A percentile compares a stretch with the other conserved stretches of the same genome.
These are phyloP conservation scores for Danio kyathit DNA, from an alignment of 2,797 vertebrate genomes.

Conservation along the genomic window DNA sequence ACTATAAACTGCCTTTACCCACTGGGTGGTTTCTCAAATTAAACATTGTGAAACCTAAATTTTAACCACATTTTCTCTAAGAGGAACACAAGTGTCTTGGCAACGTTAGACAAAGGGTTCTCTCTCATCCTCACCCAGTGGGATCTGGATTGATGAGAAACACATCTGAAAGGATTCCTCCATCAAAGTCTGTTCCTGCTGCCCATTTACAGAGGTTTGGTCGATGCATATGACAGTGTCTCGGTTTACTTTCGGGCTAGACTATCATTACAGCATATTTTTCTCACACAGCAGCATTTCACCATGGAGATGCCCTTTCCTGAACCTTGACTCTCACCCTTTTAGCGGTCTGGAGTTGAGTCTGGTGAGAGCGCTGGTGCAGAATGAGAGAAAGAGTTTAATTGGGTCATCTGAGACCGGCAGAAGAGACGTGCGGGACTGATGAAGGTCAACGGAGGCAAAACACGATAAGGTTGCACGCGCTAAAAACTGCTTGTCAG, in stretches of 20 bases:
- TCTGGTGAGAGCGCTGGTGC: not conserved
- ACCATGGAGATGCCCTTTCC: constrained; percentile 43
- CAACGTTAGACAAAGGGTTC: constrained; percentile 3
- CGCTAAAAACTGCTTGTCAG: constrained; percentile 28
- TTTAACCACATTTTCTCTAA: constrained; percentile 26
- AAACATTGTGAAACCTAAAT: constrained; percentile 2
- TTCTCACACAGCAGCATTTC: constrained; percentile 23
- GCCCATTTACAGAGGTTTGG: not conserved
- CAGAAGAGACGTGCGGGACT: constrained; percentile 20
- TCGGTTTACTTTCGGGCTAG: constrained; percentile 33
- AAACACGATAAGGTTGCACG: constrained; percentile 26
- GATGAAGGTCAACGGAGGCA: constrained; percentile 38
- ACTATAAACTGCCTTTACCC: not conserved
- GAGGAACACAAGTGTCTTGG: constrained; percentile 9
- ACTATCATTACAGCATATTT: constrained; percentile 43
- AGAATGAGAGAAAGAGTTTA: constrained; percentile 40
- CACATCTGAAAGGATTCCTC: constrained; percentile 14
- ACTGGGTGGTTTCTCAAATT: not conserved
- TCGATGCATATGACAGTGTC: not conserved
- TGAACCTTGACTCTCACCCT: constrained; percentile 46
- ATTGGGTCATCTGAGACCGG: constrained; percentile 51
- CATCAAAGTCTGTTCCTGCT: constrained; percentile 3
- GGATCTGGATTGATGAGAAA: constrained; percentile 6
- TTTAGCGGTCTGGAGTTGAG: constrained; percentile 31
- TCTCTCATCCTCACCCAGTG: not conserved